These are phyloP conservation scores for Zaprionus camerounensis DNA, from an alignment of 1,140 invertebrate genomes.

Conservation along the genomic window DNA sequence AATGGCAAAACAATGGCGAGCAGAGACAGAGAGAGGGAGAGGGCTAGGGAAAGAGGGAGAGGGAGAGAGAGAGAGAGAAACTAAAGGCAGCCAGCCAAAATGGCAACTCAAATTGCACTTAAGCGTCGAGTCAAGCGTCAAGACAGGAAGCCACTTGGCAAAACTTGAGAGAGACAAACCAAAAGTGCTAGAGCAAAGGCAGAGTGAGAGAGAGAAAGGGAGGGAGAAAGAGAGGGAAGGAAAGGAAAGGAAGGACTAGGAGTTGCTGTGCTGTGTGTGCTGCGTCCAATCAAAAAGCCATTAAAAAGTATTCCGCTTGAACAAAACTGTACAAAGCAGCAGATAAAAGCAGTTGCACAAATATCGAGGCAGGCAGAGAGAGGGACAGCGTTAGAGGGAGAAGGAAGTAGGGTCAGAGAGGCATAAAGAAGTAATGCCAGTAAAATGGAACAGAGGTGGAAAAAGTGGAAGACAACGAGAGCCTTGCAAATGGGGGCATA, in stretches of 20 bases:
- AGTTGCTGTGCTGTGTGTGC: constrained; percentile 43
- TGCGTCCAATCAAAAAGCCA: constrained; percentile 83
- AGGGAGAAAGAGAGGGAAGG: neutral
- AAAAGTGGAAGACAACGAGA: neutral
- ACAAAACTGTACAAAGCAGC: constrained; percentile 81
- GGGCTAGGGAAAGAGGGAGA: neutral
- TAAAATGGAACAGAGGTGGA: constrained; percentile 14
- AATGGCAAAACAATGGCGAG: constrained; percentile 31
- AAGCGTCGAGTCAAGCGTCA: constrained; percentile 80
- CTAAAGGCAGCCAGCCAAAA: constrained; percentile 53
- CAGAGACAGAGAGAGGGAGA: neutral
- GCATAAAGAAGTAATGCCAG: neutral
- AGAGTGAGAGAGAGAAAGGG: neutral
- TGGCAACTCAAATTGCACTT: constrained; percentile 81
- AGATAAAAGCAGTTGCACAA: constrained; percentile 66
- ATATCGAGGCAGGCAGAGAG: constrained; percentile 1
- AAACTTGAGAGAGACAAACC: constrained; percentile 57
- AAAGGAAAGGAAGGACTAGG: constrained; percentile 5
- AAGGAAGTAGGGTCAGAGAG: neutral
- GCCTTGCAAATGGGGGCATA: constrained; percentile 9
- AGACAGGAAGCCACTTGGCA: constrained; percentile 75
- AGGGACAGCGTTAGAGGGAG: neutral
- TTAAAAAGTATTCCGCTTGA: constrained; percentile 83
- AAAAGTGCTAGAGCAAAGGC: constrained; percentile 27
- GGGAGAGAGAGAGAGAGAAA: neutral